Evolutionary conservation across 2,797 vertebrate genomes (phyloP), one percentile per base, ranked within the genome.

Genomic region (Zenarchopterus dispar): DNA sequence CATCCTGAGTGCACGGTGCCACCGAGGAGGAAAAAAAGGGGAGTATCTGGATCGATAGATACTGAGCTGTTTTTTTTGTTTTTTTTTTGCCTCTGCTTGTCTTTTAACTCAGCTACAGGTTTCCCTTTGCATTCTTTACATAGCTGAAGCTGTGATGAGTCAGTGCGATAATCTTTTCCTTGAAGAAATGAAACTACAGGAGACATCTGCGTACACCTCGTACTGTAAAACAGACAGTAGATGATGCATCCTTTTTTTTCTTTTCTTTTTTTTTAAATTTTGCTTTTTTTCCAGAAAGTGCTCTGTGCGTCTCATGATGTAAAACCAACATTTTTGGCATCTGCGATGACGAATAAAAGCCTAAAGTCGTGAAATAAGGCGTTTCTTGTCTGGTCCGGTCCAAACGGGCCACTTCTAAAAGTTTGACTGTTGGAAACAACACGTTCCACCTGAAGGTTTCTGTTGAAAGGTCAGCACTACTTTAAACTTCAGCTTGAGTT

Each of bases 391-490:
- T 2, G 16, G 16, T 41, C 16, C 31, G 8, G 44, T 48, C n/a
- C 53, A 39, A 67, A 53, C 39, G 56, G 42, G 2, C 46, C 50
- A 11, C 43, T 63, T 58, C 36, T 56, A 8, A 72, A 64, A 69
- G 39, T 42, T 36, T 21, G 39, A 70, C 50, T 59, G 62, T 52
- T 55, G 46, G 46, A 62, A 70, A 82, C 51, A 54, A 73, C 41
- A 42, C 60, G 70, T 59, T 28, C 45, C 17, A 67, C 64, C 54
- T 49, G 57, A 67, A 60, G 47, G 58, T 66, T 62, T 60, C 51
- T 67, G 64, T 72, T 70, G 67, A 77, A 84, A 87, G 80, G 80
- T 81, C 82, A 79, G 42, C 17, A 0, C 62, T 70, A 64, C 62
- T 73, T 75, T 75, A 70, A 80, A 78, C 70, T 75, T 85, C 56